phyloP scores from a whole-genome alignment of 2,113 vertebrate species.

The Tyto alba region DNA sequence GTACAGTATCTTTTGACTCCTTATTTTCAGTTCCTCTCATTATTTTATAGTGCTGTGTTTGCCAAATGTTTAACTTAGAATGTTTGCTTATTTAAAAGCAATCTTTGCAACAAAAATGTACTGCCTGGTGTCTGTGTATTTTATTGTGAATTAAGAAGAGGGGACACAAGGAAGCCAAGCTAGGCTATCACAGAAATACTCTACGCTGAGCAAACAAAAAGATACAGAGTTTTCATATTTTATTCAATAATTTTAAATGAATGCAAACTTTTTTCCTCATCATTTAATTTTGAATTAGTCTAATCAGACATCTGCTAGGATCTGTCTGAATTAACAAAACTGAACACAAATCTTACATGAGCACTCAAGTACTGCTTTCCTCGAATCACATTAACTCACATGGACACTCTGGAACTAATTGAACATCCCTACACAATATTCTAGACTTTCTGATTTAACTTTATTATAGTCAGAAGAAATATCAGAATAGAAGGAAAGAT shows the following conservation, averaged over 20 bases:
- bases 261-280: not conserved
- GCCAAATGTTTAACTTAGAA: not conserved
- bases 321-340: not conserved
- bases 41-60: not conserved
- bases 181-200: not conserved
- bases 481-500: not conserved
- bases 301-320: slow-evolving; percentile 41
- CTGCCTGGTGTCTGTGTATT: not conserved
- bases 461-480: slow-evolving; percentile 24
- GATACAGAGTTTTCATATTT: not conserved
- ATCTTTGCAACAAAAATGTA: not conserved
- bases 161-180: not conserved
- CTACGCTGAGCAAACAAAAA: not conserved
- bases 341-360: not conserved
- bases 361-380: not conserved
- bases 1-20: not conserved
- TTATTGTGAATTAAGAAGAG: not conserved
- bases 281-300: slow-evolving; percentile 40
- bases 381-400: not conserved
- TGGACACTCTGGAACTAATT: not conserved
- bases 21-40: not conserved
- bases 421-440: not conserved
- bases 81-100: not conserved
- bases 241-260: not conserved
- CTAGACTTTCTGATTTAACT: slow-evolving; percentile 8